phyloP scores from a whole-genome alignment of 1,140 invertebrate species.

The Saccostrea cuccullata region DNA sequence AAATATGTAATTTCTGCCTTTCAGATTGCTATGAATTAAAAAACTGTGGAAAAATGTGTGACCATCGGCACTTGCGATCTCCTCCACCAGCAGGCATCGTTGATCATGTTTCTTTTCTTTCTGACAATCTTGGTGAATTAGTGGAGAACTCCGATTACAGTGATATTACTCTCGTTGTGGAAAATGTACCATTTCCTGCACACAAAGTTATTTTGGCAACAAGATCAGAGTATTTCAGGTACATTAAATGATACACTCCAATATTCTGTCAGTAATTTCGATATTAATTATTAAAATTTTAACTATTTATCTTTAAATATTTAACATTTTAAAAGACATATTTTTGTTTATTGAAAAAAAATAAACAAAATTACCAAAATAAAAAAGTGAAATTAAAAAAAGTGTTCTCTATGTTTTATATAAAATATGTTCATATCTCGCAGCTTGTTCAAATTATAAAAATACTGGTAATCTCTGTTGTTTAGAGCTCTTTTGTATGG shows the following conservation, averaged over 20 bases:
- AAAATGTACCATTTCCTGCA: constrained; percentile 89
- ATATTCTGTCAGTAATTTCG: too few species aligned
- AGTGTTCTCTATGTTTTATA: not conserved
- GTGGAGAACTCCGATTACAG: constrained; percentile 93
- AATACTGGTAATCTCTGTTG: not conserved
- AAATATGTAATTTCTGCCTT: not conserved
- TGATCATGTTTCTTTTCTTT: constrained; percentile 75
- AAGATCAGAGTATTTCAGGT: constrained; percentile 95
- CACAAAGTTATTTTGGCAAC: constrained; percentile 95
- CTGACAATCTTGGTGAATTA: constrained; percentile 89
- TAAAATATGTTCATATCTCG: not conserved
- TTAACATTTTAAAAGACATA: too few species aligned
- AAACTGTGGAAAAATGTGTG: constrained; percentile 74
- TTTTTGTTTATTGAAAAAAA: not conserved
- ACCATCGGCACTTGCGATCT: constrained; percentile 73
- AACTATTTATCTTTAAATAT: too few species aligned
- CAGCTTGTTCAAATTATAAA: too few species aligned
- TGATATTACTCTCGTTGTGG: constrained; percentile 93
- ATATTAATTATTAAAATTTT: too few species aligned
- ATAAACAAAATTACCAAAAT: not conserved
- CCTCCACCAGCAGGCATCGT: constrained; percentile 72
- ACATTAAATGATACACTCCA: constrained; percentile 41
- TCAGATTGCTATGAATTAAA: not conserved
- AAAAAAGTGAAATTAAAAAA: not conserved
- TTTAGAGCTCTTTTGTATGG: constrained; percentile 89